These are phyloP conservation scores for Microplitis manilae DNA, from an alignment of 2,888 invertebrate species.

Conservation along the genomic window DNA sequence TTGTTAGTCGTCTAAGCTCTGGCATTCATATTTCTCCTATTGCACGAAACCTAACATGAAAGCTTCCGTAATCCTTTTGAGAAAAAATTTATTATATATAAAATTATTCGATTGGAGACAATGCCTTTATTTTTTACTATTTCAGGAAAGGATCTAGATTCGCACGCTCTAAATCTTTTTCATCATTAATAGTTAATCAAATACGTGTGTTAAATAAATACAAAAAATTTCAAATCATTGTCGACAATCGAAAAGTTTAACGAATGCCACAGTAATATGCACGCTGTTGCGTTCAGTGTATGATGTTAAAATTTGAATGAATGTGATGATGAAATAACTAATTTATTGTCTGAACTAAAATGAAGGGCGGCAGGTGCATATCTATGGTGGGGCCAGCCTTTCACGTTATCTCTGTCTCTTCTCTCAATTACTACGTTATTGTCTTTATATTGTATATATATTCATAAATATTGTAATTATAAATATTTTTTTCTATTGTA, in stretches of 20 bases:
- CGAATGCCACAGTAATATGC: slow-evolving; percentile 48
- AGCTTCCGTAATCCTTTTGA: slow-evolving; percentile 3
- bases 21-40: slow-evolving; percentile 50
- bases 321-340: slow-evolving; percentile 45
- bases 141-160: slow-evolving; percentile 25
- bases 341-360: slow-evolving; percentile 40
- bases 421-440: slow-evolving; percentile 67
- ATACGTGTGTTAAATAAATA: neutral
- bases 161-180: slow-evolving; percentile 38
- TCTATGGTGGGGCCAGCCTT: slow-evolving; percentile 66
- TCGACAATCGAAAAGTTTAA: slow-evolving; percentile 43
- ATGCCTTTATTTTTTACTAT: slow-evolving; percentile 13
- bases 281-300: slow-evolving; percentile 51
- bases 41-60: slow-evolving; percentile 60
- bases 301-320: slow-evolving; percentile 44
- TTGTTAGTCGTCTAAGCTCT: slow-evolving; percentile 39
- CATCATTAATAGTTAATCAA: slow-evolving; percentile 15
- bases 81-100: neutral
- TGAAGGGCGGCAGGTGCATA: slow-evolving; percentile 66
- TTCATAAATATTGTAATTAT: slow-evolving; percentile 58
- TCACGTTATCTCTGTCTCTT: slow-evolving; percentile 56
- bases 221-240: slow-evolving; percentile 3
- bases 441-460: slow-evolving; percentile 65
- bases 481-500: slow-evolving; percentile 55
- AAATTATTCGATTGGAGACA: neutral